Percentiles rank a stretch among this genome's conserved stretches.
Evolutionary conservation across 2,113 vertebrate species (phyloP).

Genomic region (Tenrec ecaudatus): DNA sequence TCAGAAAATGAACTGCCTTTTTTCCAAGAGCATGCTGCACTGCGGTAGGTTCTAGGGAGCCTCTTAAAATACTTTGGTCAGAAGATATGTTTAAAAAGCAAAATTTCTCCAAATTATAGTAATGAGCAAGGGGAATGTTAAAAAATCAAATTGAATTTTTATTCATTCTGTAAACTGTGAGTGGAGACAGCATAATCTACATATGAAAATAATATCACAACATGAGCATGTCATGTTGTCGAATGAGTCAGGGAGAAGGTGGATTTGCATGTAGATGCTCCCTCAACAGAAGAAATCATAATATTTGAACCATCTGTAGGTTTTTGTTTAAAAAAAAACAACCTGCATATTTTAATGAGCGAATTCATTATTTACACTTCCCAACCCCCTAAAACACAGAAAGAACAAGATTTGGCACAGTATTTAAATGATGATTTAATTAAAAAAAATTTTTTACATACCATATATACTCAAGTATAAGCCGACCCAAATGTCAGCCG

Average conservation of each 20-base stretch:
- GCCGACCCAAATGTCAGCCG: no score
- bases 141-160: conserved; percentile 17
- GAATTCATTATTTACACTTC: neutral
- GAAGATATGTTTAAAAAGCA: neutral
- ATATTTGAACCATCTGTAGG: neutral
- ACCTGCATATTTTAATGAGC: neutral
- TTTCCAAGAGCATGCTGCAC: conserved; percentile 55
- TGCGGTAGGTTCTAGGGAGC: conserved; percentile 43
- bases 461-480: no score
- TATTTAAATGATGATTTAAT: conserved; percentile 49
- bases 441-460: neutral
- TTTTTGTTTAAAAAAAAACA: neutral
- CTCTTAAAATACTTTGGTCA: neutral
- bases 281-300: neutral
- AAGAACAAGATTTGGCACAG: neutral
- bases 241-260: neutral
- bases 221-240: neutral
- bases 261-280: neutral
- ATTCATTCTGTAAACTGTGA: neutral
- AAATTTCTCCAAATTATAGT: conserved; percentile 22
- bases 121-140: conserved; percentile 42
- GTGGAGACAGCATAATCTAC: neutral
- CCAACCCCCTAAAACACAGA: neutral
- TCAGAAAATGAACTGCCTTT: conserved; percentile 46
- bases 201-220: conserved; percentile 15